Evolutionary conservation across 2,888 invertebrate species (phyloP).

Genomic region (Cryptops parisi): DNA sequence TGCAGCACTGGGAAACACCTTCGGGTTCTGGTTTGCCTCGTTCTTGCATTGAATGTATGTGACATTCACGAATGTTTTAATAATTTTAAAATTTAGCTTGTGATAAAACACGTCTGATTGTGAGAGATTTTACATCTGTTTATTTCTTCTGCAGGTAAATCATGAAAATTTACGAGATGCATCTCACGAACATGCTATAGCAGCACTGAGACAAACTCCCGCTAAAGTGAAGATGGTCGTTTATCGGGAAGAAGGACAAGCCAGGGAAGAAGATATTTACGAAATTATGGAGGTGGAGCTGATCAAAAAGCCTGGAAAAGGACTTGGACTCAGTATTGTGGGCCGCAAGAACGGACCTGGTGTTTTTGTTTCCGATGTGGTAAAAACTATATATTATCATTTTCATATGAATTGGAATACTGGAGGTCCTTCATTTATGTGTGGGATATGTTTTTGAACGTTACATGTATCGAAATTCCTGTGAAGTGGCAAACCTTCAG

Average conservation of each 20-base stretch:
- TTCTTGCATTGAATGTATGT: too few species aligned
- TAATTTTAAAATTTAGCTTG: too few species aligned
- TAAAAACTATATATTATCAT: conserved; percentile 39
- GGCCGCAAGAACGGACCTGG: conserved; percentile 61
- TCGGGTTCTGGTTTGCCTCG: too few species aligned
- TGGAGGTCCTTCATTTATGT: not conserved
- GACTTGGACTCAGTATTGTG: conserved; percentile 72
- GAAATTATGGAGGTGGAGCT: conserved; percentile 65
- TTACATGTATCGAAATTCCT: too few species aligned
- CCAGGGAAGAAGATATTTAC: conserved; percentile 51
- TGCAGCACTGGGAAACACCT: too few species aligned
- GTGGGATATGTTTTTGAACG: too few species aligned
- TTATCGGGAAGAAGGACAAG: conserved; percentile 43
- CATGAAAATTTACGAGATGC: conserved; percentile 61
- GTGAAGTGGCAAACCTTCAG: too few species aligned
- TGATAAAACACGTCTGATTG: too few species aligned
- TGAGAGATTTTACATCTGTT: too few species aligned
- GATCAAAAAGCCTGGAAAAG: conserved; percentile 71
- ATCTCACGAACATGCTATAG: conserved; percentile 66
- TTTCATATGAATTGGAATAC: not conserved
- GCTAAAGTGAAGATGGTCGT: conserved; percentile 69
- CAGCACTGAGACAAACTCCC: conserved; percentile 67
- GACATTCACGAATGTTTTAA: too few species aligned
- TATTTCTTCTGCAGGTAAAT: conserved; percentile 50
- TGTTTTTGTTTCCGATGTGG: conserved; percentile 85